Evolutionary conservation across 2,113 vertebrate species (phyloP), one percentile per base, ranked within the genome.

Genomic region (Cyprinodon variegatus): DNA sequence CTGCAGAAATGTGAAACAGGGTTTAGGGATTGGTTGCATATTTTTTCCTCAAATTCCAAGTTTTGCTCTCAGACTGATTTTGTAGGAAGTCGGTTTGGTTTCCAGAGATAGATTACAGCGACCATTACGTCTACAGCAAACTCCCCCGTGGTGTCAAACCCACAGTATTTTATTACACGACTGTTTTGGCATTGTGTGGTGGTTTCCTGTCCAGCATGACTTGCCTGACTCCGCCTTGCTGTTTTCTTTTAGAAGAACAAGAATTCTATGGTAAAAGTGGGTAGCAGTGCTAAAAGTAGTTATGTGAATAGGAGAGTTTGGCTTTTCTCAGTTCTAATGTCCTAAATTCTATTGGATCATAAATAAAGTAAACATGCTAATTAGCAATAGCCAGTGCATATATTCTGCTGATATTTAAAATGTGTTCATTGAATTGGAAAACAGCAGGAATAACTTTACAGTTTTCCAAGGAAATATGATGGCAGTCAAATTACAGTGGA

Each of bases 81-180:
- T 43, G 68, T 41, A 70, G 46, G 0, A 36, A 60, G 4, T 48
- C 15, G 20, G 40, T 64, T 57, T 62, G 62, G 22, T 61, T 75
- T 53, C 57, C 57, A 53, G 53, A 60, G 61, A 41, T 61, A 22
- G 41, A 15, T 29, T 29, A 37, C 36, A 29, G 29, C 29, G 29
- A 29, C 29, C 29, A 29, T 29, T 61, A 64, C 70, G 50, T 74
- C 67, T 38, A 65, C 46, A 40, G 39, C 64, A 65, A 53, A 15
- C 53, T 70, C 53, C 71, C 65, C 62, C 57, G 39, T 8, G 29
- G 53, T 59, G 46, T 59, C 14, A 70, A 70, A 61, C 57, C 53
- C 8, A 61, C n/a, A 59, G 13, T 48, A 20, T 63, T 50, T 59
- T 60, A 40, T 70, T 48, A 37, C 53, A 65, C 61, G 36, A n/a